Conservation (phyloP, 1,140 invertebrate species). For the Neoseiulus cucumeris region DNA sequence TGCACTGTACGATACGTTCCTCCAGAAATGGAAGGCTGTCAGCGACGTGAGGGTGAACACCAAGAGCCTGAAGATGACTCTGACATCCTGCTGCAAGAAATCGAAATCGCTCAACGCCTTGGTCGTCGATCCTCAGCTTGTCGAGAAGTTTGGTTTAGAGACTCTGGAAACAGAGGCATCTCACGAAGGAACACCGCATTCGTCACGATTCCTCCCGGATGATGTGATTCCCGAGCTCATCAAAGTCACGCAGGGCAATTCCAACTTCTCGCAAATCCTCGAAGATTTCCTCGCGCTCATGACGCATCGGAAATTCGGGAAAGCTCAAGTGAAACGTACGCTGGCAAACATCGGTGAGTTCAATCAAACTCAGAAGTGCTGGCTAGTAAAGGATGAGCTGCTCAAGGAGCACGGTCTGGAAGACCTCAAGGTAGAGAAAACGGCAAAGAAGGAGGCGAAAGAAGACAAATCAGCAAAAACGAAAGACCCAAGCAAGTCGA, state of each 20-base stretch:
- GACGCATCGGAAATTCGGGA: not conserved
- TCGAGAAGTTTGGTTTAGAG: not conserved
- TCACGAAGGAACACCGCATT: not conserved
- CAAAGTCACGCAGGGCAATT: not conserved
- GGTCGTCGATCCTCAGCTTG: not conserved
- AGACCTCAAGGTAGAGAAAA: not conserved
- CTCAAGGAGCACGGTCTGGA: not conserved
- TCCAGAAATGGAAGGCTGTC: not conserved
- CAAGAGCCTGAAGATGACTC: not conserved
- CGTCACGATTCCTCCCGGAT: not conserved
- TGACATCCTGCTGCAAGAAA: not conserved
- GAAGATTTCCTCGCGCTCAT: not conserved
- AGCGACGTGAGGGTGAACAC: not conserved
- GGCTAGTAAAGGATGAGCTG: not conserved
- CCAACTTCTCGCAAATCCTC: not conserved
- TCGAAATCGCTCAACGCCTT: not conserved
- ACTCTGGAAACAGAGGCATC: not conserved
- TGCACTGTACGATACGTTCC: not conserved
- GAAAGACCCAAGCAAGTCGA: not conserved
- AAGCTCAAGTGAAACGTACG: constrained; percentile 1
- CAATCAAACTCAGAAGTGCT: not conserved
- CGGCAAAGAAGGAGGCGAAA: not conserved
- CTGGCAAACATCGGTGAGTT: not conserved
- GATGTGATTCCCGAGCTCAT: not conserved
- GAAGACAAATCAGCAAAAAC: not conserved